Base-by-base conservation (phyloP, 1,140 invertebrate species). In the Sycobia sp. region DNA sequence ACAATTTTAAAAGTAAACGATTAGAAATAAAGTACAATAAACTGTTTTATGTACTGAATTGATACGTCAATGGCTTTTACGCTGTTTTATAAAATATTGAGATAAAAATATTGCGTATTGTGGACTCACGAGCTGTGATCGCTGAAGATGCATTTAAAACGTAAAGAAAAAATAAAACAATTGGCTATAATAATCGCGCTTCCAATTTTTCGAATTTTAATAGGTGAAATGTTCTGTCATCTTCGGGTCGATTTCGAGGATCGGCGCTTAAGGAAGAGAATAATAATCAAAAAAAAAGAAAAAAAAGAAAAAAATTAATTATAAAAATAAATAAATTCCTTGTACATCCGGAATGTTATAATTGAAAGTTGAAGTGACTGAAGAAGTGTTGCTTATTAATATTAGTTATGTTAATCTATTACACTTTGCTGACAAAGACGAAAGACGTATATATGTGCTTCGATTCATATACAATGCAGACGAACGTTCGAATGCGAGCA, bases 81-180 rank as follows among this genome's bases (percentile, higher is more conserved):
- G 23, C 44, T 51, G 38, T 56, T 60, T 53, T 49, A 41, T 44
- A 43, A 62, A 47, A 27, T 55, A 46, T 38, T 32, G 16, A 53
- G n/a, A n/a, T n/a, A n/a, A 53, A 51, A 34, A 32, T 16, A 4
- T 13, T 34, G 43, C 16, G 34, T 49, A 56, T 49, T 39, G 10
- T 62, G 36, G 44, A 56, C 61, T 62, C 36, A 27, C 14, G 25
- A 62, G 34, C 61, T 62, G 61, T 62, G 61, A 62, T 60, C 7
- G 67, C 22, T 34, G 38, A 44, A 62, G 44, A 53, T 62, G 62
- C 59, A 67, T 61, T 56, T 60, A 60, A 69, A 60, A 62, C n/a
- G 43, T 49, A 25, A 53, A 23, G n/a, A n/a, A n/a, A 38, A n/a
- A 55, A 55, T 13, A 44, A 38, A 54, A 36, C 16, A 29, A 62